Evolutionary conservation across 2,888 invertebrate species (phyloP).

Genomic region (Tolmerus cingulatus): DNA sequence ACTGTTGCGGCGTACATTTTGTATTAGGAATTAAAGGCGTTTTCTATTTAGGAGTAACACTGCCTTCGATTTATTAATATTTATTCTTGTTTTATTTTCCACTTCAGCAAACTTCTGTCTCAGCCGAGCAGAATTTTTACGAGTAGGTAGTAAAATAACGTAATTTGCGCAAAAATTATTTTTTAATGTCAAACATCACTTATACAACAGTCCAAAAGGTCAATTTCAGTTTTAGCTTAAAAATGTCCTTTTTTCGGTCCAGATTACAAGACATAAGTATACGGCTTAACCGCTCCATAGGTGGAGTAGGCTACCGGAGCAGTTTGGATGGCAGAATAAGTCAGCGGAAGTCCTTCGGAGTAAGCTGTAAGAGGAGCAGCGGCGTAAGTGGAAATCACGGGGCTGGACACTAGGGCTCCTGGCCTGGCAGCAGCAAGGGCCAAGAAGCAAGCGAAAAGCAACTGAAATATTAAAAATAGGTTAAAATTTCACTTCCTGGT

Average conservation of each 20-base stretch:
- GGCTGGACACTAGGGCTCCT: conserved; percentile 52
- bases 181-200: background rate
- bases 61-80: no score
- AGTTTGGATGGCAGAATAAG: conserved; percentile 24
- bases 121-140: no score
- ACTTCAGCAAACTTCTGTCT: no score
- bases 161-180: conserved; percentile 5
- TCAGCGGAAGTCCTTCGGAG: conserved; percentile 52
- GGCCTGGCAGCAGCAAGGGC: conserved; percentile 67
- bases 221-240: background rate
- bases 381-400: conserved; percentile 53
- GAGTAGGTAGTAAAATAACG: background rate
- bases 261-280: background rate
- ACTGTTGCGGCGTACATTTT: no score
- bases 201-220: background rate
- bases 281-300: conserved; percentile 9
- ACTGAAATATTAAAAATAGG: conserved; percentile 40
- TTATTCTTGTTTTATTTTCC: no score
- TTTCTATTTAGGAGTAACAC: no score
- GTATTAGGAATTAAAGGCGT: no score
- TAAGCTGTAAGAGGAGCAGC: conserved; percentile 56
- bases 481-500: background rate
- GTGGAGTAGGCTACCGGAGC: conserved; percentile 26
- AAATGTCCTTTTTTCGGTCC: background rate
- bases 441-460: conserved; percentile 59